Evolutionary conservation across 2,113 vertebrate genomes (phyloP), one percentile per base, ranked within the genome.

Genomic region (Lycaon pictus): DNA sequence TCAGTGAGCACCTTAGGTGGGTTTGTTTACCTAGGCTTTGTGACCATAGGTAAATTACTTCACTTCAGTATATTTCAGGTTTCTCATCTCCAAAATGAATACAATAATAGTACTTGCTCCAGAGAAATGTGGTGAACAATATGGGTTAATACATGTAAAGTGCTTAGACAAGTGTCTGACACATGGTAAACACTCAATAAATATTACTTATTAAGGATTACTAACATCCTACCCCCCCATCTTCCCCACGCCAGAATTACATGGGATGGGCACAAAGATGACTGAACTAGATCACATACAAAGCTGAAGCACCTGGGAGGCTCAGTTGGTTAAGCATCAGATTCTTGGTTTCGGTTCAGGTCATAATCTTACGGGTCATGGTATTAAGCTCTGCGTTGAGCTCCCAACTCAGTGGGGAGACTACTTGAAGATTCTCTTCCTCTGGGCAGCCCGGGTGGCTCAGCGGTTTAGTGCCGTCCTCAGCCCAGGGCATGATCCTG

Each of bases 21-120:
- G 35, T 51, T 55, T 17, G 3, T 48, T 96, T 53, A 84, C 37
- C 20, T 74, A 65, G 80, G 37, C 19, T 84, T 63, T 62, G 27
- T 88, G 32, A 88, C 2, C 1, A 0, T 1, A 60, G 37, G 2
- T 23, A 32, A 20, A 53, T 53, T 23, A 62, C 9, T 90, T 76
- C 27, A 79, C 25, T 13, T 86, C 32, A 29, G 1, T 55, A 7
- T 2, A 16, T 11, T 51, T 56, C 5, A 63, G 32, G 82, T 17
- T 93, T 92, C 11, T 69, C 25, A 23, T 67, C 19, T 95, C 74
- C 23, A 58, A 95, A 80, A 37, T 60, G 29, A 94, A 92, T 15
- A 43, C 65, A 93, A 27, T 51, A 53, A 12, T 56, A 63, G 27
- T 19, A 48, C 15, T 4, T 74, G 23, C 51, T 63, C 15, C 15